Percentiles rank a stretch among this genome's conserved stretches.
These are phyloP conservation scores for Azemiops feae DNA, from an alignment of 2,113 vertebrate genomes.

Conservation along the genomic window DNA sequence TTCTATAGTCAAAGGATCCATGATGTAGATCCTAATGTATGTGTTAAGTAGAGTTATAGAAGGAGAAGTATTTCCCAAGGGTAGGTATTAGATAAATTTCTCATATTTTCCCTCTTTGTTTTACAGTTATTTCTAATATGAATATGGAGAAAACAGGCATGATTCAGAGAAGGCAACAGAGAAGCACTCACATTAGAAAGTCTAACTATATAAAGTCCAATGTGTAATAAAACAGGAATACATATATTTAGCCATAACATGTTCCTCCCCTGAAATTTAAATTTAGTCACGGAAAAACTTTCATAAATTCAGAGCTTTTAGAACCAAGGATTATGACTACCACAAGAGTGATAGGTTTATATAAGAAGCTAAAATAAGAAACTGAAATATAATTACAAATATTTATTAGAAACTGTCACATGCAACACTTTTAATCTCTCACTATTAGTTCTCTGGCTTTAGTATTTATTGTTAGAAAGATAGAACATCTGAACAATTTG, in stretches of 20 bases:
- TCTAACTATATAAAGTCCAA: not conserved
- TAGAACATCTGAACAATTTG: not conserved
- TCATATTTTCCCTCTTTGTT: not conserved
- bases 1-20: not conserved
- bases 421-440: not conserved
- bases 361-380: not conserved
- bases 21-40: not conserved
- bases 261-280: not conserved
- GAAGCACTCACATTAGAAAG: not conserved
- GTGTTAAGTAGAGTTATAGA: not conserved
- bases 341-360: not conserved
- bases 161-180: not conserved
- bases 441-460: not conserved
- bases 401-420: not conserved
- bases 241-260: not conserved
- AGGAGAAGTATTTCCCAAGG: not conserved
- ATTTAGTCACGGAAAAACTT: not conserved
- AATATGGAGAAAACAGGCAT: not conserved
- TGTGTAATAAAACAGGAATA: not conserved
- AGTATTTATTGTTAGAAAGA: not conserved
- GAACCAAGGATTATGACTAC: not conserved
- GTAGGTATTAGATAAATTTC: not conserved
- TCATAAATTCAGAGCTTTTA: not conserved
- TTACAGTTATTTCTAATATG: not conserved
- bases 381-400: not conserved